These are phyloP conservation scores for Cephus nigrinus DNA, from an alignment of 2,888 invertebrate species.

Conservation along the genomic window DNA sequence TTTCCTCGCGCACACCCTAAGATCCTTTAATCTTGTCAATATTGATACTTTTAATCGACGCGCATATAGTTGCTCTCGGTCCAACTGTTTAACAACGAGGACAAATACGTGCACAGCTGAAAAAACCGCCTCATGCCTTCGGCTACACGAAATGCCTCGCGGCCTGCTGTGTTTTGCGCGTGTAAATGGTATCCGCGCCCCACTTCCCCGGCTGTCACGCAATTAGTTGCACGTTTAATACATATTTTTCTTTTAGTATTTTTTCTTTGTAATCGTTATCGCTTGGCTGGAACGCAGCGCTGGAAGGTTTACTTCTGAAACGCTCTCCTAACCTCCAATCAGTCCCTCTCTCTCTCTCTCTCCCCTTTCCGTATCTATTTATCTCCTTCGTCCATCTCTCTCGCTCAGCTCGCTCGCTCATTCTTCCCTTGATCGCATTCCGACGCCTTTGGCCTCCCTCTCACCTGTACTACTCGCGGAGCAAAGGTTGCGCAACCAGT, in stretches of 20 bases:
- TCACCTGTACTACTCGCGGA: neutral
- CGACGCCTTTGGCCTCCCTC: neutral
- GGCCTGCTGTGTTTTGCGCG: neutral
- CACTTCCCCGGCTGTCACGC: neutral
- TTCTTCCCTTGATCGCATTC: neutral
- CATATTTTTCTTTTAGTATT: neutral
- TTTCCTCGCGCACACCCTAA: neutral
- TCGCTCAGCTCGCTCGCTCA: neutral
- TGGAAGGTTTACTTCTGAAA: neutral
- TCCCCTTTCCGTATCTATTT: neutral
- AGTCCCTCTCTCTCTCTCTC: neutral
- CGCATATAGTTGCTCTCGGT: constrained; percentile 36
- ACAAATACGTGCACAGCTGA: constrained; percentile 37
- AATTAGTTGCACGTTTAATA: neutral
- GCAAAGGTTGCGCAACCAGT: neutral
- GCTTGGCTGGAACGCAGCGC: neutral
- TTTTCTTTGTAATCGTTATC: neutral
- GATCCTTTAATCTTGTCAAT: constrained; percentile 45
- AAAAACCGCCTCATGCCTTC: constrained; percentile 22
- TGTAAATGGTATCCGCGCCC: neutral
- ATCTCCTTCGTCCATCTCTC: neutral
- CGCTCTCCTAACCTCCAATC: neutral
- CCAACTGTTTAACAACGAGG: constrained; percentile 28
- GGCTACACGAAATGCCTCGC: neutral
- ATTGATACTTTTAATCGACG: constrained; percentile 60